phyloP scores from a whole-genome alignment of 2,113 vertebrate genomes.

The Saguinus imperator region DNA sequence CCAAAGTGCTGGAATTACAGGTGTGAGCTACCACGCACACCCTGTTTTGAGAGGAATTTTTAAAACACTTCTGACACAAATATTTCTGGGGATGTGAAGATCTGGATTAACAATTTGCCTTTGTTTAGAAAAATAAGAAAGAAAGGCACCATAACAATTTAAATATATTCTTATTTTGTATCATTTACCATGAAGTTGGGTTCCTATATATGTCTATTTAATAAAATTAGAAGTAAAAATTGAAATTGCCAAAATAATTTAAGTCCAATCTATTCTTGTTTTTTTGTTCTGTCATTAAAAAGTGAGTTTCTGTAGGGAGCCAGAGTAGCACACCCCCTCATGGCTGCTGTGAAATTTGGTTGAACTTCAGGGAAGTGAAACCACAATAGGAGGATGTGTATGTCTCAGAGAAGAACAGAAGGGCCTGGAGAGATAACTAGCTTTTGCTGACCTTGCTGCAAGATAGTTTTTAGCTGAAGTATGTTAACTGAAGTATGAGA shows the following conservation, averaged over 20 bases:
- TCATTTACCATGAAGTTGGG: neutral
- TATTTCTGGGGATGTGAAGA: neutral
- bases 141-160: neutral
- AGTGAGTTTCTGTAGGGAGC: neutral
- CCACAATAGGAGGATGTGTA: too few relatives aligned
- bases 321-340: too few relatives aligned
- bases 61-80: neutral
- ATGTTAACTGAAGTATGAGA: too few relatives aligned
- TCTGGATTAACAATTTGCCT: neutral
- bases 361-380: too few relatives aligned
- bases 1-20: too few relatives aligned
- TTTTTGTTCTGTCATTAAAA: conserved; percentile 22
- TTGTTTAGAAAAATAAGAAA: conserved; percentile 11
- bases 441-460: too few relatives aligned
- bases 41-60: neutral
- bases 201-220: neutral
- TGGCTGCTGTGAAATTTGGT: too few relatives aligned
- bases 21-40: too few relatives aligned
- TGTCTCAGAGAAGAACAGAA: too few relatives aligned
- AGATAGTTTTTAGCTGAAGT: too few relatives aligned
- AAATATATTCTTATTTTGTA: neutral
- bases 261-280: neutral
- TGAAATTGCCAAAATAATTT: neutral
- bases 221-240: conserved; percentile 36
- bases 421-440: too few relatives aligned